Conservation (phyloP, 2,888 invertebrate genomes). For the Cynaeus angustus region DNA sequence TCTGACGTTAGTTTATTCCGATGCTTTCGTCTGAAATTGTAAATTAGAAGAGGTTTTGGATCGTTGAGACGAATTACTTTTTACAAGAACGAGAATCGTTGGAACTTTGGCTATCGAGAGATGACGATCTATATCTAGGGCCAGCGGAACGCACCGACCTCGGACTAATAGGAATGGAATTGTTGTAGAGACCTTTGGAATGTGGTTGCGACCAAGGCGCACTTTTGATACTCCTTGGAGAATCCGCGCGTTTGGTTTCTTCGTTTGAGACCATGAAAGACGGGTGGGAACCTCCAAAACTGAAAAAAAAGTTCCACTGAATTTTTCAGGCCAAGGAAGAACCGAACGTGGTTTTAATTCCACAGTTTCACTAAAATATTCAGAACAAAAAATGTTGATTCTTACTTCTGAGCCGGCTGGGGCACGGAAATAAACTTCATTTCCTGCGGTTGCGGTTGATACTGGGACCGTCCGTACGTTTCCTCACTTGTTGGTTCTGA, state of each 20-base stretch:
- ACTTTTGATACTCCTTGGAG: constrained; percentile 88
- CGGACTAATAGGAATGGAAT: constrained; percentile 78
- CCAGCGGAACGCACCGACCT: constrained; percentile 85
- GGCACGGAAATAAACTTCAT: constrained; percentile 75
- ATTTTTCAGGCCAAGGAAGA: no score
- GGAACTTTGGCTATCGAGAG: constrained; percentile 92
- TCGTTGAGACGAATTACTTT: constrained; percentile 72
- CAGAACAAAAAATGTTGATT: no score
- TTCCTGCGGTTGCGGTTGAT: constrained; percentile 67
- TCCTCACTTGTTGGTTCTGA: constrained; percentile 69
- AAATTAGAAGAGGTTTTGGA: not conserved
- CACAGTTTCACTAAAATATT: no score
- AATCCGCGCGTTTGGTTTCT: constrained; percentile 74
- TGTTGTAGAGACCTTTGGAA: constrained; percentile 81
- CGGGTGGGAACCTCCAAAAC: constrained; percentile 53
- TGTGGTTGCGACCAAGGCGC: constrained; percentile 86
- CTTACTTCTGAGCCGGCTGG: constrained; percentile 72
- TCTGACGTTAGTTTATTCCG: constrained; percentile 86
- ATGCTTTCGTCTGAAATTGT: constrained; percentile 77
- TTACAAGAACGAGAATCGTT: constrained; percentile 87
- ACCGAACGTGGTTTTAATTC: no score
- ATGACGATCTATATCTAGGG: constrained; percentile 81
- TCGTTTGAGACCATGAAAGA: constrained; percentile 50
- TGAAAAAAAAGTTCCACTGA: constrained; percentile 1
- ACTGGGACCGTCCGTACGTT: constrained; percentile 64